Percentiles rank a stretch among this genome's conserved stretches.
Evolutionary conservation across 2,888 invertebrate genomes (phyloP).

Genomic region (Ectemnius lituratus): DNA sequence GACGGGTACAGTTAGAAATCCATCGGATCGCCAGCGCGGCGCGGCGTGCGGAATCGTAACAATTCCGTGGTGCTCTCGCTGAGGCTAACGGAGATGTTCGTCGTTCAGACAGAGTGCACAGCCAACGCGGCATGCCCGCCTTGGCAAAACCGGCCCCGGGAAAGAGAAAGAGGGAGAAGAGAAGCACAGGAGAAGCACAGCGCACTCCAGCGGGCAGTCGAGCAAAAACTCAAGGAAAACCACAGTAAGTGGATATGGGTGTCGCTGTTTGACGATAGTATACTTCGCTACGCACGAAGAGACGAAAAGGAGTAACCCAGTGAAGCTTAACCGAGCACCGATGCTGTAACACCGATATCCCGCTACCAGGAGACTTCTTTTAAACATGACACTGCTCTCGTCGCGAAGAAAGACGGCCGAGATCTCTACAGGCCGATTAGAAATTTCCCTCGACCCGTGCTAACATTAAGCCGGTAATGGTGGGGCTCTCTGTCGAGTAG

Average conservation of each 20-base stretch:
- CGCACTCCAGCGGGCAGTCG: slow-evolving; percentile 23
- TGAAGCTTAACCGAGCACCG: slow-evolving; percentile 9
- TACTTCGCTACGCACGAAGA: slow-evolving; percentile 30
- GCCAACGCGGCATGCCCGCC: slow-evolving; percentile 25
- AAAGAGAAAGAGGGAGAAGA: too few relatives aligned
- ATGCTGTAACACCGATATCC: slow-evolving; percentile 27
- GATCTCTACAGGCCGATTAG: too few relatives aligned
- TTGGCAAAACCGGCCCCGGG: not conserved
- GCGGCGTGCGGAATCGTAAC: not conserved
- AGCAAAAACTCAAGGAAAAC: slow-evolving; percentile 65
- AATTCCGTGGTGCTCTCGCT: not conserved
- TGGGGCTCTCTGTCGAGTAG: too few relatives aligned
- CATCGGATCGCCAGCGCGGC: not conserved
- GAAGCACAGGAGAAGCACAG: not conserved
- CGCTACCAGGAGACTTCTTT: slow-evolving; percentile 3
- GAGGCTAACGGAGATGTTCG: slow-evolving; percentile 16
- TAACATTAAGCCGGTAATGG: too few relatives aligned
- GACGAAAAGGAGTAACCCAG: slow-evolving; percentile 15
- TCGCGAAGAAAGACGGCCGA: too few relatives aligned
- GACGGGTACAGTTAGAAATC: too few relatives aligned
- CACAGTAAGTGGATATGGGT: slow-evolving; percentile 51
- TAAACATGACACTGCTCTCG: slow-evolving; percentile 4
- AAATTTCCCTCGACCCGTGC: too few relatives aligned
- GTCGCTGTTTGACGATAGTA: slow-evolving; percentile 38
- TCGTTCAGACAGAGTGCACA: slow-evolving; percentile 15